Conservation (phyloP, 2,113 vertebrate genomes). For the Eurypyga helias region DNA sequence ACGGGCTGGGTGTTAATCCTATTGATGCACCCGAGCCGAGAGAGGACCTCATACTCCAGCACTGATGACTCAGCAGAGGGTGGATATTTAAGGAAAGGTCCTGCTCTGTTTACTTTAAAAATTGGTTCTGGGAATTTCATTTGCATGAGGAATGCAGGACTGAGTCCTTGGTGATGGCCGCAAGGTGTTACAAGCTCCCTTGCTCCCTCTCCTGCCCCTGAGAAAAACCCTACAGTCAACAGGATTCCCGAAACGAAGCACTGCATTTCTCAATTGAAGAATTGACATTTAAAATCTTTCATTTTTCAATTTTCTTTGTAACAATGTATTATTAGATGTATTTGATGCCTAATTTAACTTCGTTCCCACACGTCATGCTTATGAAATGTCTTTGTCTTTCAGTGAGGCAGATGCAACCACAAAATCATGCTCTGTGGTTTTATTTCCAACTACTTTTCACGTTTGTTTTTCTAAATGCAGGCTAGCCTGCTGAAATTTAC, state of each 20-base stretch:
- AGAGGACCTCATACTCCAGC: background rate
- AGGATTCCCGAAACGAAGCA: rapidly evolving
- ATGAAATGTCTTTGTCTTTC: constrained; percentile 23
- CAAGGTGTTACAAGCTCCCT: background rate
- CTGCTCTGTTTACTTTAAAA: background rate
- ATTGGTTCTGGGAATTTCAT: background rate
- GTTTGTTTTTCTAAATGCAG: background rate
- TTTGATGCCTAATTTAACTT: constrained; percentile 38
- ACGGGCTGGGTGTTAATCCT: background rate
- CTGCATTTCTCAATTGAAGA: background rate
- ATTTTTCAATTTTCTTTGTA: constrained; percentile 1
- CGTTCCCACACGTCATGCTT: background rate
- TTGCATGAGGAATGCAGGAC: background rate
- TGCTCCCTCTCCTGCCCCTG: background rate
- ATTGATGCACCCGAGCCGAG: background rate
- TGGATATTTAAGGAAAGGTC: constrained; percentile 27
- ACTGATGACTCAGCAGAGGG: constrained; percentile 24
- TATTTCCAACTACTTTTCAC: background rate
- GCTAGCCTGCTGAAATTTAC: background rate
- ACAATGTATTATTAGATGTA: background rate
- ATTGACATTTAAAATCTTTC: background rate
- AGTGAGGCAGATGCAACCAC: background rate
- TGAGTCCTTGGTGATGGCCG: background rate
- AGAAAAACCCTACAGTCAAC: background rate
- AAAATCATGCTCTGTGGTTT: background rate